Conservation (phyloP, 2,113 vertebrate genomes). For the Mixornis gularis region DNA sequence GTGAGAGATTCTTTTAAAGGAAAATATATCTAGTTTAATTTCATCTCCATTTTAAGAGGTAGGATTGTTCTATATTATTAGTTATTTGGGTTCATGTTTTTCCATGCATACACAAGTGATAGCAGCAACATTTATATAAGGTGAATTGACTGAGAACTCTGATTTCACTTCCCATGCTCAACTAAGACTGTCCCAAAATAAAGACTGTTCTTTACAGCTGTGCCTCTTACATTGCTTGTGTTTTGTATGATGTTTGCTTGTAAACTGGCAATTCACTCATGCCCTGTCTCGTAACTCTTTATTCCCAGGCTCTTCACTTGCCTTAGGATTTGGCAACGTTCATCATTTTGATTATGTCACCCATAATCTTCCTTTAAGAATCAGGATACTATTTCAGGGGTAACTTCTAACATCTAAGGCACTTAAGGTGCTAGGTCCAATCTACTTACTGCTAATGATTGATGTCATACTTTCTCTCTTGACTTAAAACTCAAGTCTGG, state of each 20-base stretch:
- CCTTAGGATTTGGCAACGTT: neutral
- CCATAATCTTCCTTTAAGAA: slow-evolving; percentile 58
- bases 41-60: neutral
- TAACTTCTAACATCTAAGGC: slow-evolving; percentile 62
- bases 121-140: neutral
- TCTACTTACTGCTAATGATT: slow-evolving; percentile 63
- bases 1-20: slow-evolving; percentile 21
- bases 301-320: neutral
- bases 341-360: slow-evolving; percentile 60
- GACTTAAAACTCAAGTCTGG: neutral
- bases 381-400: slow-evolving; percentile 52
- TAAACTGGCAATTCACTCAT: neutral
- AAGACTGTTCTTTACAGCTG: neutral
- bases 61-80: neutral
- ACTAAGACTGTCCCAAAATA: neutral
- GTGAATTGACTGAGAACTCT: neutral
- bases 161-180: neutral
- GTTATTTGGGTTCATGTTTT: neutral
- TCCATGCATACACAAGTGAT: neutral
- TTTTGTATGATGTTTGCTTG: neutral
- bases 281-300: neutral
- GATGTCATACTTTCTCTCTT: slow-evolving; percentile 25
- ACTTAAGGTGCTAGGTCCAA: slow-evolving; percentile 66
- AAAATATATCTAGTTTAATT: slow-evolving; percentile 33
- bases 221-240: neutral